Base-by-base conservation (phyloP, 1,140 invertebrate species). In the Zaprionus ornatus region DNA sequence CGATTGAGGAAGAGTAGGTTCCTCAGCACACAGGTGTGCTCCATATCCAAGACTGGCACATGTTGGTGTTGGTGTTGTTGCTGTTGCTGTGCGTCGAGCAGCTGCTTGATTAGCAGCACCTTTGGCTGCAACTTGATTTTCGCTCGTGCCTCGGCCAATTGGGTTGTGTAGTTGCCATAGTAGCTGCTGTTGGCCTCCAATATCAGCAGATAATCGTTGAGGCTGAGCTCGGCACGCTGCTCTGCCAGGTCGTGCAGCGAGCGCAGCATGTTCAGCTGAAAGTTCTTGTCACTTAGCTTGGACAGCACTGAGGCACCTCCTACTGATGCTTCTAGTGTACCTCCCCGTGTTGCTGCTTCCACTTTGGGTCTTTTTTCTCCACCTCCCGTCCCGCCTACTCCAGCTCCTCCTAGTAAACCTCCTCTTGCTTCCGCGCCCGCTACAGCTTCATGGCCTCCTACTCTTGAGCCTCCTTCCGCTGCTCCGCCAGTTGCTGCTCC, bases 101-200 rank as follows among this genome's bases (percentile, higher is more conserved):
- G 59, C 32, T 91, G 90, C 52, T 90, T 91, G 40, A 91, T 79
- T 1, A 91, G 74, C 27, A 88, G 56, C 56, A 87, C 77, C 72
- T 91, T 91, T 4, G 57, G 3, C 25, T 73, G 74, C 1, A 91
- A 32, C 40, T 72, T 75, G 0, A 13, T n/a, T 1, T 67, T 42
- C 0, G 70, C 48, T 0, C 70, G 50, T 1, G 70, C 85, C 1
- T 17, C n/a, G 17, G 25, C 15, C n/a, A 90, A n/a, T 3, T 82
- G 72, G 0, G 3, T 21, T 1, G 42, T 59, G 32, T 90, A 82
- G 56, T 86, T 82, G 48, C 7, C 57, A 67, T 76, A 81, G 19
- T 37, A 52, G 15, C 35, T 21, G 65, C 68, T 42, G n/a, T 29
- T 67, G 12, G 5, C 5, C 23, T 64, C 68, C 63, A 88, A 50